phyloP scores from a whole-genome alignment of 2,888 invertebrate genomes.

The Apotomis capreana region DNA sequence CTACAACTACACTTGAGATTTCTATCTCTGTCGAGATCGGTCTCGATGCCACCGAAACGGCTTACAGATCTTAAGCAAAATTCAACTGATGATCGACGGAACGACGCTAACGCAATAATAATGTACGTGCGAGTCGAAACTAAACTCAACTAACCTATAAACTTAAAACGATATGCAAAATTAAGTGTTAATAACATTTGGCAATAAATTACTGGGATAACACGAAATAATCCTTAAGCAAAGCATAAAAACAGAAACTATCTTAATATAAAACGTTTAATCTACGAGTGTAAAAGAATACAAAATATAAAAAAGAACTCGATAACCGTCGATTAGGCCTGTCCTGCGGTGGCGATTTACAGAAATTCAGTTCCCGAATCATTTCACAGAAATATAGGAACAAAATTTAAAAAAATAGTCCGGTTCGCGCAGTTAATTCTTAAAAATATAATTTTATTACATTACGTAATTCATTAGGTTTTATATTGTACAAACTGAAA shows the following conservation, averaged over 20 bases:
- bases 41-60: constrained; percentile 12
- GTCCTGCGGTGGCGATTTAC: constrained; percentile 37
- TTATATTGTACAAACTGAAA: neutral
- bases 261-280: constrained; percentile 59
- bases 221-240: constrained; percentile 74
- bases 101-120: constrained; percentile 39
- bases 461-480: constrained; percentile 13
- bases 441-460: constrained; percentile 9
- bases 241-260: constrained; percentile 69
- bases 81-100: constrained; percentile 30
- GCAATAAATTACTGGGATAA: constrained; percentile 82
- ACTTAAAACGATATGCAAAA: constrained; percentile 64
- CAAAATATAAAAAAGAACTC: constrained; percentile 60
- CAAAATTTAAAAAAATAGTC: constrained; percentile 7
- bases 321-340: constrained; percentile 63
- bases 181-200: constrained; percentile 80
- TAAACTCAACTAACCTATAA: constrained; percentile 58
- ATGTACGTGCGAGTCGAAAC: constrained; percentile 44
- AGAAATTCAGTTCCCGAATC: constrained; percentile 15
- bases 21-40: neutral
- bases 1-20: neutral
- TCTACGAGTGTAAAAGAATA: constrained; percentile 69
- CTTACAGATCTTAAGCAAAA: constrained; percentile 32
- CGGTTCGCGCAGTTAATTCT: constrained; percentile 1
- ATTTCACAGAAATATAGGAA: constrained; percentile 10